phyloP scores from a whole-genome alignment of 2,113 vertebrate species.

The Pygoscelis antarcticus region DNA sequence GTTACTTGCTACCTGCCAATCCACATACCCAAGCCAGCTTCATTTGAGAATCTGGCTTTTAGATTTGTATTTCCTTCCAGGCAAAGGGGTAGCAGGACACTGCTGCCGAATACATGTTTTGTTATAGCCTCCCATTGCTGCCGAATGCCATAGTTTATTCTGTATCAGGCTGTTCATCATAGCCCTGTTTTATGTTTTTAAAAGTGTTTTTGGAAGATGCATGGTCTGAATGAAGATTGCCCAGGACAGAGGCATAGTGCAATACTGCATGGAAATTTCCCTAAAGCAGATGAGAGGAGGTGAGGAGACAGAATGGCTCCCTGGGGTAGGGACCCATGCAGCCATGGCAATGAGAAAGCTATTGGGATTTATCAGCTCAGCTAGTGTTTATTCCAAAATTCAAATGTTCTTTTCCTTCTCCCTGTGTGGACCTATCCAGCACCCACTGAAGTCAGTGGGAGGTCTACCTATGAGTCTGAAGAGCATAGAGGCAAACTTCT shows the following conservation, averaged over 20 bases:
- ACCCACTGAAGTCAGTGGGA: background rate
- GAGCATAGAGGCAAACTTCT: background rate
- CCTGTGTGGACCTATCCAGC: fast-evolving
- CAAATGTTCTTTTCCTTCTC: background rate
- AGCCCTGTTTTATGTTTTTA: background rate
- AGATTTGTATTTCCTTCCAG: background rate
- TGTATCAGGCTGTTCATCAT: background rate
- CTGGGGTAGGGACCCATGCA: background rate
- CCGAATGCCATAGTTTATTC: background rate
- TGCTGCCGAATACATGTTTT: background rate
- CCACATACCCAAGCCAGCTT: background rate
- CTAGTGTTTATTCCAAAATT: background rate
- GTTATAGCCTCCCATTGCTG: background rate
- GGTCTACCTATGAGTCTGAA: background rate
- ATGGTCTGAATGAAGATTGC: background rate
- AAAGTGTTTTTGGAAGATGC: background rate
- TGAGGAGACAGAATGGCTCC: background rate
- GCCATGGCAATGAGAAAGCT: background rate
- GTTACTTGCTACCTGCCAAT: slow-evolving; percentile 26
- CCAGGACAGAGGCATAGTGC: background rate
- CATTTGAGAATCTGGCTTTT: background rate
- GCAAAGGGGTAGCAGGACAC: background rate
- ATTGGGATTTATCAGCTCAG: background rate
- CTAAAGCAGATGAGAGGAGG: background rate
- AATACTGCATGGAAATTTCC: background rate